These are phyloP conservation scores for Sinocyclocheilus anshuiensis DNA, from an alignment of 2,113 vertebrate genomes.

Conservation along the genomic window DNA sequence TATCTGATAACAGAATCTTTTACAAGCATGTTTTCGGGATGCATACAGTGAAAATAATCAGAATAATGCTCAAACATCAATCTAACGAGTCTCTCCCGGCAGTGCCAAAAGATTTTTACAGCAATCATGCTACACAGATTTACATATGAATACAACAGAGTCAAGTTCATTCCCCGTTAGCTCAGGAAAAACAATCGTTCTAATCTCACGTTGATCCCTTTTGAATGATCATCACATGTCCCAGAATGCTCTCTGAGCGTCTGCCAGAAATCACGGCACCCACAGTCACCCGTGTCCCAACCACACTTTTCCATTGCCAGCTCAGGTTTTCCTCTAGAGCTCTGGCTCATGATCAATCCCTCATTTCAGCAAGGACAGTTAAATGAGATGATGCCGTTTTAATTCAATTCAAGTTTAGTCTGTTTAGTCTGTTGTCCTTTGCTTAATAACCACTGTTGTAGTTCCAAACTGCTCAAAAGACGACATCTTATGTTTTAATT, in stretches of 20 bases:
- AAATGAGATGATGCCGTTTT: constrained; percentile 10
- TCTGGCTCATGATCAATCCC: neutral
- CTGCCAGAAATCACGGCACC: constrained; percentile 3
- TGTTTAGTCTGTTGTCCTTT: constrained; percentile 5
- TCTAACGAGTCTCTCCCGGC: neutral
- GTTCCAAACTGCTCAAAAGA: neutral
- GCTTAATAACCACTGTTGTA: neutral
- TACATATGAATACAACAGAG: constrained; percentile 13
- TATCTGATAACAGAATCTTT: neutral
- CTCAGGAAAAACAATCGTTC: constrained; percentile 14
- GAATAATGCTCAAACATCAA: neutral
- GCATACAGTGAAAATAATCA: neutral
- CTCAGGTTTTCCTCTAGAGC: constrained; percentile 16
- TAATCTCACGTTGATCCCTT: constrained; percentile 47
- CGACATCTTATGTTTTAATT: neutral
- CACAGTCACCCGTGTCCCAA: neutral
- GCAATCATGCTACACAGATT: neutral
- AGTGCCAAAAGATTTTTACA: constrained; percentile 33
- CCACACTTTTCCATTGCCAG: neutral
- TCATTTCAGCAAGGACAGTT: neutral
- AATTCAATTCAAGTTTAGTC: no score
- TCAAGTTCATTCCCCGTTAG: constrained; percentile 14
- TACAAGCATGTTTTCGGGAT: constrained; percentile 9
- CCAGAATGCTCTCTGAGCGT: constrained; percentile 23
- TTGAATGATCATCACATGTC: constrained; percentile 34